These are phyloP conservation scores for Cataglyphis livida DNA, from an alignment of 2,888 invertebrate species.

Conservation along the genomic window DNA sequence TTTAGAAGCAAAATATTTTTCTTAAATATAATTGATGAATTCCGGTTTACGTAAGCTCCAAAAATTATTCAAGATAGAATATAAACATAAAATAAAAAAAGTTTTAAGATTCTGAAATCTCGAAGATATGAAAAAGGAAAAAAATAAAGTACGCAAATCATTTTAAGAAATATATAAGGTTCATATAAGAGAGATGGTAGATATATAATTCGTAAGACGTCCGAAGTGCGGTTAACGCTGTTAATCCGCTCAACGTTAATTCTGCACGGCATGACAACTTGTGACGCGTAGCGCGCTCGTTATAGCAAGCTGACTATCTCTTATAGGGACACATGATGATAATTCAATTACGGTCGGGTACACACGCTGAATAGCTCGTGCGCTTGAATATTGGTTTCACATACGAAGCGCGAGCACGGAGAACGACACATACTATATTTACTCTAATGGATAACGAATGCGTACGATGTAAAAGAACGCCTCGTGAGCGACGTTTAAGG, in stretches of 20 bases:
- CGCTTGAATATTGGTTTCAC: slow-evolving; percentile 66
- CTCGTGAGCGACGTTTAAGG: slow-evolving; percentile 68
- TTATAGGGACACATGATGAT: slow-evolving; percentile 70
- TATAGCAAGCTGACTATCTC: slow-evolving; percentile 65
- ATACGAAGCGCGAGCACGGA: slow-evolving; percentile 44
- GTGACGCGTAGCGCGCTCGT: slow-evolving; percentile 61
- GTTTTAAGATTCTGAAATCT: background rate
- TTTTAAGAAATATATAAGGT: background rate
- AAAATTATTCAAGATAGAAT: slow-evolving; percentile 6
- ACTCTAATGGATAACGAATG: slow-evolving; percentile 77
- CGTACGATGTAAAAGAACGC: slow-evolving; percentile 73
- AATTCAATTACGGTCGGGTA: slow-evolving; percentile 75
- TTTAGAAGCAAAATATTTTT: background rate
- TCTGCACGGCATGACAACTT: slow-evolving; percentile 31
- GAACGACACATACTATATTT: slow-evolving; percentile 72
- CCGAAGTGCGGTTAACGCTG: background rate
- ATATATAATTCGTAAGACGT: slow-evolving; percentile 15
- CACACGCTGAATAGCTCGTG: slow-evolving; percentile 62
- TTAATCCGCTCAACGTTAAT: slow-evolving; percentile 41
- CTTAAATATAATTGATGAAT: background rate
- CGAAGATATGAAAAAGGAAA: background rate
- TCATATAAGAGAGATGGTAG: background rate
- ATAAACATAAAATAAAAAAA: background rate
- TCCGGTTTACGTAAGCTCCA: background rate
- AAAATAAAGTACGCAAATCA: background rate